Evolutionary conservation across 1,140 invertebrate species (phyloP), one percentile per base, ranked within the genome.

Genomic region (Drosophila sucinea): DNA sequence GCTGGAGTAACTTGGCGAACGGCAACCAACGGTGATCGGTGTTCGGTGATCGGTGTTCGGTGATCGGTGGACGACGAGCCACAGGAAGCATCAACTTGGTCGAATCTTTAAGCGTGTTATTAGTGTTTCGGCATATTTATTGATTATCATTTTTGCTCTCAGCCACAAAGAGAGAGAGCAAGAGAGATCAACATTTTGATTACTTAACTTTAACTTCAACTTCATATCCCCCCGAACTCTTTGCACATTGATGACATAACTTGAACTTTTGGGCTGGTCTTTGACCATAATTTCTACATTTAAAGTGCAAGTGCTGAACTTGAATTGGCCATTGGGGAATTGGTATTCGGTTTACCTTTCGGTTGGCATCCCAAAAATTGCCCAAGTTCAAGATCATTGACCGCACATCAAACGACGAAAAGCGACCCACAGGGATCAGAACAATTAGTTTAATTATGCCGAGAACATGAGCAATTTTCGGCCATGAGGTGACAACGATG

Each of bases 101-200:
- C 70, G 80, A 89, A 83, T 83, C 84, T 74, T 83, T 83, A 89
- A 83, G 79, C 79, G 84, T 87, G 84, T 87, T 87, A 87, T 89
- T 87, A 87, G 84, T 87, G 84, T 87, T 89, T 87, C 80, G 84
- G 84, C 73, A 87, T 84, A 87, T 87, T 87, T 87, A 87, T 87
- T 87, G 87, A 87, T 87, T 87, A 87, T 87, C 73, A 86, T 87
- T 87, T 86, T 74, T 11, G 63, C 33, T 35, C 33, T 72, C 38
- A 58, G 41, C 44, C 51, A 41, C 35, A 55, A 54, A 41, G 38
- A 10, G 0, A 77, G 54, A 44, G 30, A 35, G 8, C 10, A 6
- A 51, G 11, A 38, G 35, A 8, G 35, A 35, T 35, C 33, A 35
- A 35, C 67, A 33, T 72, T 78, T 87, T 86, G 82, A 86, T 86